phyloP scores from a whole-genome alignment of 2,888 invertebrate species.

The Heliconius erato region DNA sequence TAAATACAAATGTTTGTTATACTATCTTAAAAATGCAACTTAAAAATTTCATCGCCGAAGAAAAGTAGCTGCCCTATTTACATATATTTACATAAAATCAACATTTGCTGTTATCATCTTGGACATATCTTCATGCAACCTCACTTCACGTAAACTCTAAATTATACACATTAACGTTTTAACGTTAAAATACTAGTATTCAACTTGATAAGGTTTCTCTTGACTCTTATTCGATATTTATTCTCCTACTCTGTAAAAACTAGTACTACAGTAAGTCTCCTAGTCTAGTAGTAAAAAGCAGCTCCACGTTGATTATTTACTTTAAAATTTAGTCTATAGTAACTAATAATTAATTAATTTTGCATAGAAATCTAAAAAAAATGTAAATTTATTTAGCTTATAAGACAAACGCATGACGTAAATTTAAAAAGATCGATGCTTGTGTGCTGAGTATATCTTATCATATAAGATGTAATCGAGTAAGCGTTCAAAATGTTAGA shows the following conservation, averaged over 20 bases:
- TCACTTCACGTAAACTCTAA: not conserved
- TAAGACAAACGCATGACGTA: not conserved
- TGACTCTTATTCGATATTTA: not conserved
- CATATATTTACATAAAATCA: conserved; percentile 19
- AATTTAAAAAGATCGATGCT: not conserved
- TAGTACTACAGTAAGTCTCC: too few relatives aligned
- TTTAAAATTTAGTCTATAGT: too few relatives aligned
- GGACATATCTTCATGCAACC: conserved; percentile 5
- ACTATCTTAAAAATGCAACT: not conserved
- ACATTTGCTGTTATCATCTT: conserved; percentile 5
- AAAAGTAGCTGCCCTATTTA: not conserved
- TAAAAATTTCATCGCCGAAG: not conserved
- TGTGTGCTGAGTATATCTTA: conserved; percentile 11
- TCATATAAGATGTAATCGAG: conserved; percentile 37
- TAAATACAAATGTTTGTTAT: not conserved
- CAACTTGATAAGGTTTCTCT: not conserved
- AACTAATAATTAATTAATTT: not conserved
- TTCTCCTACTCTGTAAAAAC: not conserved
- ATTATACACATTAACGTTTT: not conserved
- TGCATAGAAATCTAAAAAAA: not conserved
- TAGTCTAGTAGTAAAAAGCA: too few relatives aligned
- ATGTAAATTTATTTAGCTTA: not conserved
- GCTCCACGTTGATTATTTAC: too few relatives aligned
- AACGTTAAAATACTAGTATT: not conserved
- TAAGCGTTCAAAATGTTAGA: conserved; percentile 37